Evolutionary conservation across 2,888 invertebrate species (phyloP), one percentile per base, ranked within the genome.

Genomic region (Macaria notata): DNA sequence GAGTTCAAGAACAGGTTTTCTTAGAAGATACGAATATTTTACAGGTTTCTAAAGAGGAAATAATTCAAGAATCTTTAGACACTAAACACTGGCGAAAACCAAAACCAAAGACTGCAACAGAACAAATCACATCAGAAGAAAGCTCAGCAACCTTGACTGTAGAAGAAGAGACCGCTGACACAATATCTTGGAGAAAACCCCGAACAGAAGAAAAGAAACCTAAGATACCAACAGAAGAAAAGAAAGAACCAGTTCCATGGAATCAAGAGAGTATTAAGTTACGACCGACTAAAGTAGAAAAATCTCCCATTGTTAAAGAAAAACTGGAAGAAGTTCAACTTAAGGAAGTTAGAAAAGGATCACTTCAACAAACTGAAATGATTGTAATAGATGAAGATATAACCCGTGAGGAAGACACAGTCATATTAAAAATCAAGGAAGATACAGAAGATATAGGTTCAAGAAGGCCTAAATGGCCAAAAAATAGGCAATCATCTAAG

Each of bases 231-330:
- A 61, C 61, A 51, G 75, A 76, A 58, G 80, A 82, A 56, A 75
- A 69, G 60, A 78, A 75, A 72, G 86, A 79, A 85, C 83, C 75
- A 65, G 86, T 73, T 75, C 93, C 75, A 53, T 93, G 77, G 93
- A 95, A 93, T 3, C 92, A 95, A 71, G 94, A 95, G 81, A 92
- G 93, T 64, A 90, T 94, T 9, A 89, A 92, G 69, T 73, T 94
- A 64, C 91, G 93, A 67, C 94, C 94, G 3, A 89, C 94, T 0
- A 94, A 93, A 68, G 92, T 93, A 49, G 90, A 93, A 64, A 92
- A 93, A 64, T 84, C 86, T 62, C 76, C 86, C 51, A 89, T 93
- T 81, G 30, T 89, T 77, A 89, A 93, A 92, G 72, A 92, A 91
- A 92, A 91, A 72, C 66, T 92, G 47, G 91, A 93, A 79, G 83